Evolutionary conservation across 1,140 invertebrate genomes (phyloP), one percentile per base, ranked within the genome.

Genomic region (Drosophila novamexicana): DNA sequence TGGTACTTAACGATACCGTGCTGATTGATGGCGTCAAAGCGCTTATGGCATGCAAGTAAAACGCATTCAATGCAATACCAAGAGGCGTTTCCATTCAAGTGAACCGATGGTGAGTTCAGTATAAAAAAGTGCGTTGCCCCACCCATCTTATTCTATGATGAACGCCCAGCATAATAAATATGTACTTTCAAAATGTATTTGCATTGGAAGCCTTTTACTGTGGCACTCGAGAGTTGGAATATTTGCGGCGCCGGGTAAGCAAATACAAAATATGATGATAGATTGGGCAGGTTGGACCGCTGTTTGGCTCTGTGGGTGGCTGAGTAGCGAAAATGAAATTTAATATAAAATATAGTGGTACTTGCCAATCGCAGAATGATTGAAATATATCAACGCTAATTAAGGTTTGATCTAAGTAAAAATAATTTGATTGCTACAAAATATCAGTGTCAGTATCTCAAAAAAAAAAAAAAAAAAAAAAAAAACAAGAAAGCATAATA

Each of bases 71-170:
- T 74, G 74, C 81, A 77, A 69, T 61, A 42, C 57, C 59, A 65
- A 69, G 63, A 65, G 50, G 58, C 52, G 45, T 52, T 69, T 66
- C 67, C 79, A 86, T 86, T 86, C 67, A 80, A 72, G 59, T 80
- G 71, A 84, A 86, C 59, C 75, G 78, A 79, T 75, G 78, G 78
- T 79, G 82, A 81, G 71, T 69, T 69, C 67, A 75, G 75, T 75
- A 77, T 66, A 44, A 61, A 73, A 66, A 53, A 78, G 69, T 78
- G 69, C 75, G 74, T 85, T 74, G 9, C 22, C 14, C 14, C 63
- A 64, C 63, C 75, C 57, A 49, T 53, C 45, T 42, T 32, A 34
- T 18, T 40, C 22, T 37, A 29, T 36, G 32, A 45, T 14, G 29
- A 32, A 22, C 34, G 4, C 12, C 42, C 29, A 66, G 37, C 42